These are phyloP conservation scores for Phrynocephalus vlangalii DNA, from an alignment of 2,797 vertebrate genomes.

Conservation along the genomic window DNA sequence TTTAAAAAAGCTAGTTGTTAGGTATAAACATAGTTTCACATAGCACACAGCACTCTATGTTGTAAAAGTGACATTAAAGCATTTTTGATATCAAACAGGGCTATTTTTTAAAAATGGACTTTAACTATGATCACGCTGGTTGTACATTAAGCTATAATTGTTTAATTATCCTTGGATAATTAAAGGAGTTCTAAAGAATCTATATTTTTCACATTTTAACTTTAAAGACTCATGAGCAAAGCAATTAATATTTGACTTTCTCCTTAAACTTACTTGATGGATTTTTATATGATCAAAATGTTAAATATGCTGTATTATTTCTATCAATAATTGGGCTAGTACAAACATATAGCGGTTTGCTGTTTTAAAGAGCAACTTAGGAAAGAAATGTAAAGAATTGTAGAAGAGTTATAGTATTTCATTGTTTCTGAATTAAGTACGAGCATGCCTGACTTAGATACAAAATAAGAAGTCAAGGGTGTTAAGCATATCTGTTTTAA, in stretches of 20 bases:
- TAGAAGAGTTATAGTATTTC: not conserved
- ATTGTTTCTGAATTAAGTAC: not conserved
- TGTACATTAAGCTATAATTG: not conserved
- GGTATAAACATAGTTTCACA: not conserved
- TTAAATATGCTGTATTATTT: no score
- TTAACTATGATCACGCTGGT: not conserved
- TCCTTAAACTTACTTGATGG: constrained; percentile 16
- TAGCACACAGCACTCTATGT: not conserved
- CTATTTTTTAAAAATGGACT: not conserved
- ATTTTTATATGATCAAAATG: not conserved
- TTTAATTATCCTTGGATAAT: not conserved
- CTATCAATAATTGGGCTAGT: not conserved
- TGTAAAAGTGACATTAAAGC: not conserved
- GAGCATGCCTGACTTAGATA: not conserved
- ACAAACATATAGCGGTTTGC: constrained; percentile 1
- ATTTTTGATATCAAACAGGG: not conserved
- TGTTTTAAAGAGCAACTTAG: not conserved
- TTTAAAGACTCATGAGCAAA: not conserved
- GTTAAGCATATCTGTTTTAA: not conserved
- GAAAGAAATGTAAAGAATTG: not conserved
- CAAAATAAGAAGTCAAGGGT: not conserved
- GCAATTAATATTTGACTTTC: not conserved
- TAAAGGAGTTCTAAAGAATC: not conserved
- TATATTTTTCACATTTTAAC: not conserved
- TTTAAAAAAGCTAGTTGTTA: no score